These are phyloP conservation scores for Laticauda laticaudata DNA, from an alignment of 2,113 vertebrate species.

Conservation along the genomic window DNA sequence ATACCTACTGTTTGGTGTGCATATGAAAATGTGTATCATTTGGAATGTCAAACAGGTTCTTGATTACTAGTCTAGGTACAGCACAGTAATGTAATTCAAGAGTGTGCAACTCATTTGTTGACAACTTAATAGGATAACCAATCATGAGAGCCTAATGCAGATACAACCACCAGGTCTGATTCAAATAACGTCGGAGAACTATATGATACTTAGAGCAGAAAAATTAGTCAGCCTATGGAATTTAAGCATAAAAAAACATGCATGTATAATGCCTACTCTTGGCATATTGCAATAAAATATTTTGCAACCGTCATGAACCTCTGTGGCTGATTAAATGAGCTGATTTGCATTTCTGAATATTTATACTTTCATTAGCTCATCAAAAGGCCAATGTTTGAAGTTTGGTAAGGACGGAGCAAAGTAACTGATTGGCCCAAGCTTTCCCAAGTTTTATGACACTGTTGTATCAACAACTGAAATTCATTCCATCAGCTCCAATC, in stretches of 20 bases:
- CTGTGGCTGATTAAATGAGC: neutral
- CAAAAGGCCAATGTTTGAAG: neutral
- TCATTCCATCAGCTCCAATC: neutral
- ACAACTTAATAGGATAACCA: neutral
- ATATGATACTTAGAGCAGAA: neutral
- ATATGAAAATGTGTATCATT: neutral
- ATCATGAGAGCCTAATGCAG: neutral
- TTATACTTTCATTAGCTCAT: neutral
- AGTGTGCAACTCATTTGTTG: neutral
- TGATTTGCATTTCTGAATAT: neutral
- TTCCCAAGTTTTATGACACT: neutral
- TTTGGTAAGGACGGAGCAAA: neutral
- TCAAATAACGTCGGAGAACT: neutral
- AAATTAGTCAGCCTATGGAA: neutral
- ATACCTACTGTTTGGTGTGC: neutral
- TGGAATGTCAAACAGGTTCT: neutral
- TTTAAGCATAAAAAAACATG: neutral
- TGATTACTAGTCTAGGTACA: constrained; percentile 18
- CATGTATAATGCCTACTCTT: neutral
- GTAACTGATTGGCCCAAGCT: neutral
- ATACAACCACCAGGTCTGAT: neutral
- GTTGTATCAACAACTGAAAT: neutral
- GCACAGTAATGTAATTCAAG: neutral
- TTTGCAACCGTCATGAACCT: neutral
- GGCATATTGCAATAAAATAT: neutral